Conservation (phyloP, 2,888 invertebrate species). For the Lasioglossum leucozonium region DNA sequence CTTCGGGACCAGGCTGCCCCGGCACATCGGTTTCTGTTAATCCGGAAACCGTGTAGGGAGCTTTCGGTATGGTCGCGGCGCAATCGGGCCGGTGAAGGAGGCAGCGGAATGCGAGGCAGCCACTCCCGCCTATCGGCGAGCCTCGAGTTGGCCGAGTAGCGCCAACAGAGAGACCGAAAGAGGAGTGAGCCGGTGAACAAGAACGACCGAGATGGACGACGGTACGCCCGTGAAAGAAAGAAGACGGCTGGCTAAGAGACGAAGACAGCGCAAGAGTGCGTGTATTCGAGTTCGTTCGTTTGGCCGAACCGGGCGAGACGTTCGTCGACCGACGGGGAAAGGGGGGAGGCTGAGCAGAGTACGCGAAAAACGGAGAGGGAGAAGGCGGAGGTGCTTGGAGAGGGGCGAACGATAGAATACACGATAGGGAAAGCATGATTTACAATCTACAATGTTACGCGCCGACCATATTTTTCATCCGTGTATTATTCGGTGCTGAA, state of each 20-base stretch:
- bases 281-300: conserved; percentile 52
- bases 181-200: neutral
- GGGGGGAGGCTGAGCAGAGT: neutral
- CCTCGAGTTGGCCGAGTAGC: conserved; percentile 43
- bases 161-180: conserved; percentile 30
- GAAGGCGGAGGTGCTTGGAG: neutral
- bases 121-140: conserved; percentile 73
- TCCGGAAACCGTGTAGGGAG: conserved; percentile 63
- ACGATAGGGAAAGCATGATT: neutral
- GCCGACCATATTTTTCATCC: neutral
- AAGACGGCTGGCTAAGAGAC: conserved; percentile 33
- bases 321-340: neutral
- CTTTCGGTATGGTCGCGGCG: conserved; percentile 12
- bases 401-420: neutral
- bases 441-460: neutral
- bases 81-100: conserved; percentile 58
- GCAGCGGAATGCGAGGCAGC: conserved; percentile 75
- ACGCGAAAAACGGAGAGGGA: neutral
- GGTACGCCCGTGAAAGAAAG: conserved; percentile 25
- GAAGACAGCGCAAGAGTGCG: conserved; percentile 42
- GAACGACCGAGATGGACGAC: conserved; percentile 10
- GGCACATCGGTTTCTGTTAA: conserved; percentile 57
- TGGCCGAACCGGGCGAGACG: conserved; percentile 37
- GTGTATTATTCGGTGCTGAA: too few species aligned
- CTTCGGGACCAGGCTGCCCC: neutral